phyloP scores from a whole-genome alignment of 2,113 vertebrate species.

The Phrynocephalus versicolor region DNA sequence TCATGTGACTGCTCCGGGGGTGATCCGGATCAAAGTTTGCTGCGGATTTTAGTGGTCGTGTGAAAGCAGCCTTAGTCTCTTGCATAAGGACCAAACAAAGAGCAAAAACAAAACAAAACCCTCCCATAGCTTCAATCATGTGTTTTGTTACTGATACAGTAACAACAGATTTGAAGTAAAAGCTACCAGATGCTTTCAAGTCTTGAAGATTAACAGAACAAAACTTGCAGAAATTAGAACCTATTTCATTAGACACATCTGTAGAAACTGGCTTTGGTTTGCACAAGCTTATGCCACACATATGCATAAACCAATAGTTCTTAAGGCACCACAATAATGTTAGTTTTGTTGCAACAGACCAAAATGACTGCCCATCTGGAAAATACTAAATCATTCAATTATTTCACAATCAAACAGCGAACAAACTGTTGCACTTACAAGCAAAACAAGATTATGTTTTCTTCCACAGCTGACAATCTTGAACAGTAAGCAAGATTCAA shows the following conservation, averaged over 20 bases:
- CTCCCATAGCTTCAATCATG: no score
- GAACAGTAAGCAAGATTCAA: conserved; percentile 7
- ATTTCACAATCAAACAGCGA: not conserved
- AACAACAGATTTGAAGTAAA: no score
- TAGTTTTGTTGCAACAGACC: not conserved
- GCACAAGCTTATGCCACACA: not conserved
- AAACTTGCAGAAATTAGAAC: conserved; percentile 47
- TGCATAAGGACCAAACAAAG: no score
- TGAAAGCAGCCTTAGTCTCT: no score
- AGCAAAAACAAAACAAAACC: no score
- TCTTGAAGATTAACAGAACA: conserved; percentile 68
- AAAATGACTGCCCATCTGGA: not conserved
- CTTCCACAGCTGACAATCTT: not conserved
- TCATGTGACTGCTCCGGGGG: no score
- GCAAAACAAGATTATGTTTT: not conserved
- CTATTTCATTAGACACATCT: not conserved
- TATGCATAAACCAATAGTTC: not conserved
- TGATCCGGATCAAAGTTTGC: no score
- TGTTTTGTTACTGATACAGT: no score
- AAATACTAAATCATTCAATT: not conserved
- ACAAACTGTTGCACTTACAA: not conserved
- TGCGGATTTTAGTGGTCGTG: no score
- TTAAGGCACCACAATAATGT: not conserved
- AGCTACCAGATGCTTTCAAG: no score
- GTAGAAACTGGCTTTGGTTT: not conserved